A percentile compares a stretch with the other conserved stretches of the same genome.
phyloP scores from a whole-genome alignment of 2,888 invertebrate genomes.

The Hydraecia micacea region DNA sequence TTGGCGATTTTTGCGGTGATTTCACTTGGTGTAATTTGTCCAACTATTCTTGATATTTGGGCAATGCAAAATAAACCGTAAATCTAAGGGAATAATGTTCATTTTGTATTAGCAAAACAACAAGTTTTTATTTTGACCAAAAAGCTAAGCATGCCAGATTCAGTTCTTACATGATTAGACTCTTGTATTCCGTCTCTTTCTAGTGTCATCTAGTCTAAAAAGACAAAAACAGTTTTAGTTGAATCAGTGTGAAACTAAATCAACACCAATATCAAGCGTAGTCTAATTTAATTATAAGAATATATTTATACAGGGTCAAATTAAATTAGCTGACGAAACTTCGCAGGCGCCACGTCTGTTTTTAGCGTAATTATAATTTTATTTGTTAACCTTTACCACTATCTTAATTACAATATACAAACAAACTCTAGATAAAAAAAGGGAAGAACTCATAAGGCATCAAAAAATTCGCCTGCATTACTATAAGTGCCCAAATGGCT shows the following conservation, averaged over 20 bases:
- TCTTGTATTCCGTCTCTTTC: background rate
- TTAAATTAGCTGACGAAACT: background rate
- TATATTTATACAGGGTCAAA: background rate
- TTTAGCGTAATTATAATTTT: background rate
- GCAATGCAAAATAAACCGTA: background rate
- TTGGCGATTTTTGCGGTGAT: too few species aligned
- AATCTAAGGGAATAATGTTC: fast-evolving
- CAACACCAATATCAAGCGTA: slow-evolving; percentile 14
- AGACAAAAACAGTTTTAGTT: background rate
- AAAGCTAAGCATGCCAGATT: background rate
- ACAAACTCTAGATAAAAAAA: too few species aligned
- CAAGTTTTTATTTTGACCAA: background rate
- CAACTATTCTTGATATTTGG: background rate
- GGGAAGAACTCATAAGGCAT: too few species aligned
- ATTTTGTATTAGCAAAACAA: background rate
- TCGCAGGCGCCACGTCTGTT: background rate
- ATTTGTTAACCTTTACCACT: too few species aligned
- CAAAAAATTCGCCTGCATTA: too few species aligned
- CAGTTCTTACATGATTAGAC: background rate
- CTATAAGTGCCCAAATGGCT: background rate
- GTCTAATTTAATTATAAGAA: slow-evolving; percentile 18
- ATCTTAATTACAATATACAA: too few species aligned
- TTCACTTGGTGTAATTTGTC: background rate
- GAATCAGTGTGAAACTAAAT: background rate
- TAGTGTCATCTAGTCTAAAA: background rate